These are phyloP conservation scores for Acanthosepion lycidas DNA, from an alignment of 2,888 invertebrate genomes.

Conservation along the genomic window DNA sequence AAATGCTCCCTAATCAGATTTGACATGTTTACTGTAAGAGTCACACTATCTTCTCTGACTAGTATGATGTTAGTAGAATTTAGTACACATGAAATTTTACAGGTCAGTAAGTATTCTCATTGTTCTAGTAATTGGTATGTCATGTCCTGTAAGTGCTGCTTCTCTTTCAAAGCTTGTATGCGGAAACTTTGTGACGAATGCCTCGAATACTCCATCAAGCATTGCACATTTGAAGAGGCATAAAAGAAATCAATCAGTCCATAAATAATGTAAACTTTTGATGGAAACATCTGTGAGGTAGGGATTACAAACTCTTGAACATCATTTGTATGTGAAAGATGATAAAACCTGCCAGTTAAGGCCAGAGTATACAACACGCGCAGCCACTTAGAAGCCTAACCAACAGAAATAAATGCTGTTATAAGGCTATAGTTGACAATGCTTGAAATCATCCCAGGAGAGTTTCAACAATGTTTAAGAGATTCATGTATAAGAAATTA, in stretches of 20 bases:
- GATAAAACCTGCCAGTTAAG: too few relatives aligned
- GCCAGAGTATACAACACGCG: too few relatives aligned
- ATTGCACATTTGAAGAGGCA: conserved; percentile 21
- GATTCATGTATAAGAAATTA: too few relatives aligned
- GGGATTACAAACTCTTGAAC: too few relatives aligned
- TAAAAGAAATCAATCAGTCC: neutral
- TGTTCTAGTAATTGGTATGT: conserved; percentile 15
- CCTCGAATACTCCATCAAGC: neutral
- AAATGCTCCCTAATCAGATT: conserved; percentile 6
- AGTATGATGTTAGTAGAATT: conserved; percentile 8
- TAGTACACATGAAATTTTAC: conserved; percentile 14
- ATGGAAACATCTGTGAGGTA: neutral
- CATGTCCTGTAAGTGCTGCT: neutral
- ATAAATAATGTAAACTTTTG: conserved; percentile 17
- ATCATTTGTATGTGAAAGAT: too few relatives aligned
- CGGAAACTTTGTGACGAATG: neutral
- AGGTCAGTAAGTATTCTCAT: neutral
- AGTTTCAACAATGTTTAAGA: too few relatives aligned
- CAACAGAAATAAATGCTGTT: too few relatives aligned
- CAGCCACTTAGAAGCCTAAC: too few relatives aligned
- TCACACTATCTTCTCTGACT: neutral
- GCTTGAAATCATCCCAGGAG: too few relatives aligned
- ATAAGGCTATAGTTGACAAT: too few relatives aligned
- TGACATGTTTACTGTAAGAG: neutral
- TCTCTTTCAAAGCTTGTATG: neutral